phyloP scores from a whole-genome alignment of 2,113 vertebrate species.

The Oncorhynchus clarkii region DNA sequence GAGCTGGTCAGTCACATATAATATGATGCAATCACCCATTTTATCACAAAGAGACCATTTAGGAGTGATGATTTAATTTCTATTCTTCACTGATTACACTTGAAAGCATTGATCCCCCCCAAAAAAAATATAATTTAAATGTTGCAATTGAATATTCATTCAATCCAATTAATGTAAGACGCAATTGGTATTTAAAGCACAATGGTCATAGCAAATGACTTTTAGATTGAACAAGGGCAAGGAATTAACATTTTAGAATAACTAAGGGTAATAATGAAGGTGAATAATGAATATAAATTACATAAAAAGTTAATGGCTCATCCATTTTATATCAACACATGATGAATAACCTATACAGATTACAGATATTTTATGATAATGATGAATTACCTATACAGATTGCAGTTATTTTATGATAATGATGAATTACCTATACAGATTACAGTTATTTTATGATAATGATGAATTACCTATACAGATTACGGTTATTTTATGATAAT shows the following conservation, averaged over 20 bases:
- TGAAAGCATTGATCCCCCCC: not conserved
- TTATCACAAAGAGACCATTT: not conserved
- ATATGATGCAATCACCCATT: not conserved
- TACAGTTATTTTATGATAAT: not conserved
- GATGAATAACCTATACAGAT: too few species aligned
- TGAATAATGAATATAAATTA: conserved; percentile 60
- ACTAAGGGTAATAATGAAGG: conserved; percentile 59
- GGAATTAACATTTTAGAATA: conserved; percentile 67
- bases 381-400: too few species aligned
- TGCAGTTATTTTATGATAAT: too few species aligned
- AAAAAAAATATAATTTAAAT: conserved; percentile 42
- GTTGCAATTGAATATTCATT: conserved; percentile 61
- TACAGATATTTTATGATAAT: too few species aligned
- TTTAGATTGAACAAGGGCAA: conserved; percentile 60
- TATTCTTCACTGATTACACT: not conserved
- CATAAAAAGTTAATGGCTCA: conserved; percentile 53
- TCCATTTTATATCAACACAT: conserved; percentile 40
- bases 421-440: not conserved
- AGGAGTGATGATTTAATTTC: not conserved
- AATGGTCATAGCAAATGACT: conserved; percentile 66
- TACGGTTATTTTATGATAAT: too few species aligned
- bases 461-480: too few species aligned
- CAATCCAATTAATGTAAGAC: conserved; percentile 53
- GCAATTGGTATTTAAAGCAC: conserved; percentile 64
- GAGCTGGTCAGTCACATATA: not conserved